Conservation (phyloP, 1,140 invertebrate genomes). For the Portunus trituberculatus region DNA sequence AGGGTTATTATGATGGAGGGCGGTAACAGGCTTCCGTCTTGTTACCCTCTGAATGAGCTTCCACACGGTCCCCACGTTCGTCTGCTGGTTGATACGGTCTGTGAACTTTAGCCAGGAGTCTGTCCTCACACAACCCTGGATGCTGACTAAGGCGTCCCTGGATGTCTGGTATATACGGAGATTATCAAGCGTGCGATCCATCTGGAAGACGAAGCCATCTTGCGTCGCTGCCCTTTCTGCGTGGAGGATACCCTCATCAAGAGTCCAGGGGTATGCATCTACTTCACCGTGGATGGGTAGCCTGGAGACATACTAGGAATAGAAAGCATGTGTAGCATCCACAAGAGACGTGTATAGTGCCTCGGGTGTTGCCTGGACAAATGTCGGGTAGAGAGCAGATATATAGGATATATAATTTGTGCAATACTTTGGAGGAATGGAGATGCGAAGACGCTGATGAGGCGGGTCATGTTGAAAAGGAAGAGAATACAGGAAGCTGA, state of each 20-base stretch:
- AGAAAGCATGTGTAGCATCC: neutral
- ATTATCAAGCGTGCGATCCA: neutral
- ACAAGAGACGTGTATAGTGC: constrained; percentile 33
- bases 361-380: neutral
- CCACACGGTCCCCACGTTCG: constrained; percentile 28
- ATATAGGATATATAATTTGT: neutral
- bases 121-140: neutral
- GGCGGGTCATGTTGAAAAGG: neutral
- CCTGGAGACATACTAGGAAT: neutral
- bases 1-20: neutral
- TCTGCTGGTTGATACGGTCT: neutral
- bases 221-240: constrained; percentile 5
- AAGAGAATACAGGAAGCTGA: constrained; percentile 44
- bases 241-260: neutral
- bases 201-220: neutral
- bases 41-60: constrained; percentile 1
- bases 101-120: constrained; percentile 18
- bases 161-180: neutral
- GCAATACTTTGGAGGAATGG: constrained; percentile 32
- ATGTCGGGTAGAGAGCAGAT: neutral
- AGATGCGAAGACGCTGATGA: neutral
- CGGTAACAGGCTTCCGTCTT: neutral
- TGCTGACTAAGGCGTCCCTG: neutral
- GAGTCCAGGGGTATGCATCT: neutral
- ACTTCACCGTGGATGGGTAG: neutral